Conservation (phyloP, 2,888 invertebrate genomes). For the Gymnosoma rotundatum region DNA sequence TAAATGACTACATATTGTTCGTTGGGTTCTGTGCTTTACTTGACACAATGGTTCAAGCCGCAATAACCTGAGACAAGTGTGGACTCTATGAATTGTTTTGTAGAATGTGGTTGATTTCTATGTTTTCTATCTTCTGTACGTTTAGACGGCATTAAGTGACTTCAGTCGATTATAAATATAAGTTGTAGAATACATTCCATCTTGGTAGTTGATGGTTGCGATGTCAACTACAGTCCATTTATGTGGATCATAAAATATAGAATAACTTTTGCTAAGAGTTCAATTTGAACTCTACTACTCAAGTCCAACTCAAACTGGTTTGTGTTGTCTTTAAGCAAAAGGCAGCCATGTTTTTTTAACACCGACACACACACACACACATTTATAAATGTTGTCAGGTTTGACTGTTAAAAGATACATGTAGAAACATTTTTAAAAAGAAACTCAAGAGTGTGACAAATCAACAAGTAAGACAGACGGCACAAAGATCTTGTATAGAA, state of each 20-base stretch:
- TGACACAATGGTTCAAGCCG: too few species aligned
- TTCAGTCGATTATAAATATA: too few species aligned
- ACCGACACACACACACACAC: slow-evolving; percentile 63
- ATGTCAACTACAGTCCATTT: not conserved
- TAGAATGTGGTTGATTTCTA: too few species aligned
- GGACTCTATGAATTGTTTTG: too few species aligned
- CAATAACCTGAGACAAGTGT: too few species aligned
- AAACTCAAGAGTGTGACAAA: slow-evolving; percentile 71
- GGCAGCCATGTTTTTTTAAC: slow-evolving; percentile 71
- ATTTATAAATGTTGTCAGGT: slow-evolving; percentile 4
- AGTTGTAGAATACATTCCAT: too few species aligned
- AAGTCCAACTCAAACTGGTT: slow-evolving; percentile 60
- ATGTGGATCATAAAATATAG: too few species aligned
- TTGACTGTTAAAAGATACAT: slow-evolving; percentile 1
- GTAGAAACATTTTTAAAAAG: slow-evolving; percentile 51
- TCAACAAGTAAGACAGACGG: slow-evolving; percentile 33
- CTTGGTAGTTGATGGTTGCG: not conserved
- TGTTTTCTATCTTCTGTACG: too few species aligned
- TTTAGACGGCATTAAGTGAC: too few species aligned
- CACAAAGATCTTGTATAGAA: slow-evolving; percentile 28
- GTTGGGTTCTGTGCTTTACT: too few species aligned
- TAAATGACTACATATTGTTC: too few species aligned
- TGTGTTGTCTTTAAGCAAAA: slow-evolving; percentile 10
- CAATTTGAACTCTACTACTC: slow-evolving; percentile 34
- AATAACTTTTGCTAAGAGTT: too few species aligned